These are phyloP conservation scores for Neogale vison DNA, from an alignment of 2,113 vertebrate species.

Conservation along the genomic window DNA sequence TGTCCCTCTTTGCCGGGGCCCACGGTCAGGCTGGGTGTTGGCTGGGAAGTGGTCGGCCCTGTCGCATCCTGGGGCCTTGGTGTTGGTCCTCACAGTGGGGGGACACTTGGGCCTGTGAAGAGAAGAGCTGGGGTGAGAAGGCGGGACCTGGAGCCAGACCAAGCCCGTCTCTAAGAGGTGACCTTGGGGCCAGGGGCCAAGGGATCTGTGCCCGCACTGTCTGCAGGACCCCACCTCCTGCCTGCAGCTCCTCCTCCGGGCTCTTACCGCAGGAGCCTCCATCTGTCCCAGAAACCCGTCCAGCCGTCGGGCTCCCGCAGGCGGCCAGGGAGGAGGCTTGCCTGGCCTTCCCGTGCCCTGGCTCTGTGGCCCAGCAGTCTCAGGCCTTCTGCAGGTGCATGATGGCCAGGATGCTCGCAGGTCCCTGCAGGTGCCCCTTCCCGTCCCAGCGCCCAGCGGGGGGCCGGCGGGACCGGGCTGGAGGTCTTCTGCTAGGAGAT, in stretches of 20 bases:
- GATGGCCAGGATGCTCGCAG: fast-evolving
- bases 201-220: neutral
- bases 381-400: fast-evolving
- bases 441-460: fast-evolving
- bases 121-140: too few species aligned
- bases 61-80: neutral
- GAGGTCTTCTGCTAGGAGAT: fast-evolving
- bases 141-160: too few species aligned
- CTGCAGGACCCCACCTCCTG: neutral
- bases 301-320: too few species aligned
- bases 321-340: too few species aligned
- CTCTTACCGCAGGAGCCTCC: too few species aligned
- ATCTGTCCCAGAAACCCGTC: neutral
- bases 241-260: too few species aligned
- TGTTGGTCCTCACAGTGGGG: neutral
- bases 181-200: neutral
- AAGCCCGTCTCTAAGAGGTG: neutral
- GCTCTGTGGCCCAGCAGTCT: neutral
- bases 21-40: neutral
- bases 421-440: neutral
- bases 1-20: neutral
- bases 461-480: too few species aligned
- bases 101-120: neutral
- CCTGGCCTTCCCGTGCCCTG: neutral
- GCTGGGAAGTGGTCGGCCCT: neutral